Conservation (phyloP, 2,888 invertebrate species). For the Nomada ruficornis region DNA sequence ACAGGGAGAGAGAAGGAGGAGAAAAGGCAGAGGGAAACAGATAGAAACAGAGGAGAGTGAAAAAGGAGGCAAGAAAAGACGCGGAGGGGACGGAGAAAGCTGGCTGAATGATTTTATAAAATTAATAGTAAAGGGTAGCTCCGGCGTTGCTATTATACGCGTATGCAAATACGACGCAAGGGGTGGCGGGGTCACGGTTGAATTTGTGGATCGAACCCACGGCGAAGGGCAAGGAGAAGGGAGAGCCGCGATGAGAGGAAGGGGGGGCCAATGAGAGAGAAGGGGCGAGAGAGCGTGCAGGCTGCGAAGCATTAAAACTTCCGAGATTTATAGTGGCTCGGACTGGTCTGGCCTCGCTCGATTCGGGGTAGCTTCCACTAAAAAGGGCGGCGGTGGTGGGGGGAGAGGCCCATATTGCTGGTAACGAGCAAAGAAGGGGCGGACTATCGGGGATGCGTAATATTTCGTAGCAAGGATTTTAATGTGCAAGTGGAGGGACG, state of each 20-base stretch:
- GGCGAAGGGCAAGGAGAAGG: slow-evolving; percentile 55
- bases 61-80: slow-evolving; percentile 16
- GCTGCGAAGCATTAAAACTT: slow-evolving; percentile 82
- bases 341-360: slow-evolving; percentile 71
- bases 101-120: slow-evolving; percentile 83
- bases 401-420: slow-evolving; percentile 67
- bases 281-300: slow-evolving; percentile 71
- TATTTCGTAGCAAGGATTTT: slow-evolving; percentile 54
- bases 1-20: background rate
- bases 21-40: background rate
- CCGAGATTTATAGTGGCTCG: slow-evolving; percentile 82
- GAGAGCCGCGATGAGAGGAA: slow-evolving; percentile 46
- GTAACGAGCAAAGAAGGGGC: slow-evolving; percentile 68
- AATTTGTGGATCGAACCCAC: slow-evolving; percentile 58
- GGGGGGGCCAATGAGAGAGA: slow-evolving; percentile 50
- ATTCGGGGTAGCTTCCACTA: slow-evolving; percentile 72
- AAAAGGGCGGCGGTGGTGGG: slow-evolving; percentile 45
- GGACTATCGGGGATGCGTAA: slow-evolving; percentile 52
- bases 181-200: slow-evolving; percentile 67
- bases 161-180: slow-evolving; percentile 81
- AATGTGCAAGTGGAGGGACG: slow-evolving; percentile 44
- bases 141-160: slow-evolving; percentile 79
- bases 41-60: background rate
- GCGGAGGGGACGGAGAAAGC: slow-evolving; percentile 47
- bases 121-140: slow-evolving; percentile 83